A percentile compares a stretch with the other conserved stretches of the same genome.
These are phyloP conservation scores for Steatornis caripensis DNA, from an alignment of 2,113 vertebrate genomes.

Conservation along the genomic window DNA sequence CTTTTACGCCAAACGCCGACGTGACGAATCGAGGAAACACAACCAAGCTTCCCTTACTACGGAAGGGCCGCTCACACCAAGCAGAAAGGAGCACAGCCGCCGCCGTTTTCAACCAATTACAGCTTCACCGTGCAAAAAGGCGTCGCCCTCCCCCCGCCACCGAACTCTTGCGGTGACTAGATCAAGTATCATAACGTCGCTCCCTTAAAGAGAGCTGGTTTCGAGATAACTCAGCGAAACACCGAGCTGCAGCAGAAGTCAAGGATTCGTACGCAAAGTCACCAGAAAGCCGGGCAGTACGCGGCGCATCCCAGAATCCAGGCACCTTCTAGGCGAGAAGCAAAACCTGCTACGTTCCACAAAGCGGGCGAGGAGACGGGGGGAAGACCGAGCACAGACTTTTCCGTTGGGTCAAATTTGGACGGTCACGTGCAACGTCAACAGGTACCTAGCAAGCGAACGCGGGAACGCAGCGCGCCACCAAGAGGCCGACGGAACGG, in stretches of 20 bases:
- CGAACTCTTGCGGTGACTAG: background rate
- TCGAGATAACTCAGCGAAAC: background rate
- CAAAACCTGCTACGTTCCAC: fast-evolving
- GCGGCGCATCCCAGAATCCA: background rate
- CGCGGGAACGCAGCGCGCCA: background rate
- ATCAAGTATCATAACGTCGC: background rate
- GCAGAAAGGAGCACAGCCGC: background rate
- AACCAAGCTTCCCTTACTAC: background rate
- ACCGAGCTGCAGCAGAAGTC: background rate
- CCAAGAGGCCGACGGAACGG: background rate
- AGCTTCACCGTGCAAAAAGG: background rate
- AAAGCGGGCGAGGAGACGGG: background rate
- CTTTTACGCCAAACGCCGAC: background rate
- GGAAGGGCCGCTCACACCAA: background rate
- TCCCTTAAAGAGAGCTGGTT: background rate
- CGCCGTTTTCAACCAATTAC: background rate
- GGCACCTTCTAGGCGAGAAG: background rate
- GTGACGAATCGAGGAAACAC: background rate
- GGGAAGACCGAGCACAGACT: background rate
- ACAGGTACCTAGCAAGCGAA: background rate
- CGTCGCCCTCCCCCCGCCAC: background rate
- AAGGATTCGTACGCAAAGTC: background rate
- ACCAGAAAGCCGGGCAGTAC: background rate
- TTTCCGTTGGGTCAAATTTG: background rate
- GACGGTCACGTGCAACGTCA: background rate